Conservation (phyloP, 2,888 invertebrate genomes). For the Incurvaria masculella region DNA sequence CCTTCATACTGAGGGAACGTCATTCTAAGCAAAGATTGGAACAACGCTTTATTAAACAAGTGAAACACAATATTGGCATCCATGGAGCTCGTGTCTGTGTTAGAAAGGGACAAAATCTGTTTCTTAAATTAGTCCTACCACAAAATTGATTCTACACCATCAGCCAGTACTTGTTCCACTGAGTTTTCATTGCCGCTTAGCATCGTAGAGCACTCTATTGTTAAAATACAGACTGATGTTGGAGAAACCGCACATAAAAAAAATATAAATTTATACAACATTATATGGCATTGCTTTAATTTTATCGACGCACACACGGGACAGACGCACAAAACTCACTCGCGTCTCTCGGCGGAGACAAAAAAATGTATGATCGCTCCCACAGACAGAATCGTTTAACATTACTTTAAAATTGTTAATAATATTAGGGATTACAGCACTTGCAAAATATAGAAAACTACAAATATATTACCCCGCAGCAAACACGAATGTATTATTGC, state of each 20-base stretch:
- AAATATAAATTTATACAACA: background rate
- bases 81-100: background rate
- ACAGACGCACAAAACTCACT: background rate
- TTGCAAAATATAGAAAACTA: background rate
- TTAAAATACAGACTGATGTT: background rate
- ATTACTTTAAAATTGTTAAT: background rate
- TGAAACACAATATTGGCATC: background rate
- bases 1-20: too few relatives aligned
- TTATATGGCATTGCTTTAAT: background rate
- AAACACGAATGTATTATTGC: background rate
- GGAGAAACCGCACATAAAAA: background rate
- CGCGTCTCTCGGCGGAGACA: background rate
- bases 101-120: background rate
- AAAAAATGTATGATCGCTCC: background rate
- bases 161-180: background rate
- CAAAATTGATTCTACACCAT: background rate
- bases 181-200: too few relatives aligned
- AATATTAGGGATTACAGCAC: slow-evolving; percentile 1
- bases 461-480: background rate
- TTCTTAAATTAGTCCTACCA: background rate
- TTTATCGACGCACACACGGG: background rate
- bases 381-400: background rate
- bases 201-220: too few relatives aligned
- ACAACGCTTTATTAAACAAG: too few relatives aligned
- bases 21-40: too few relatives aligned